Conservation (phyloP, 2,113 vertebrate species). For the Dissostichus mawsoni region DNA sequence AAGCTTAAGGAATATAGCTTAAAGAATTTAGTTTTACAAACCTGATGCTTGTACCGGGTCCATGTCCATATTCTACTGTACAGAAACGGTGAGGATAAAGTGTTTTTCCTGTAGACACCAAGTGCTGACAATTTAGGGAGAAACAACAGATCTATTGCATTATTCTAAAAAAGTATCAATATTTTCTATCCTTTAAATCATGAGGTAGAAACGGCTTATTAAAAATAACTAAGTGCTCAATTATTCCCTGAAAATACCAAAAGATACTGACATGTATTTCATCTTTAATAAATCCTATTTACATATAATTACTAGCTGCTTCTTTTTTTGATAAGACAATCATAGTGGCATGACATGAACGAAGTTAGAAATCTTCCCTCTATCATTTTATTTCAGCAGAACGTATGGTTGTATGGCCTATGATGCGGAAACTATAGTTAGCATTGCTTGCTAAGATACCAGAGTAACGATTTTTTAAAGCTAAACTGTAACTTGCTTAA, state of each 20-base stretch:
- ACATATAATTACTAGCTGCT: neutral
- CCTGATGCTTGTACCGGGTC: slow-evolving; percentile 52
- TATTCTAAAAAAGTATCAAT: slow-evolving; percentile 38
- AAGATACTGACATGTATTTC: neutral
- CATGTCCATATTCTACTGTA: slow-evolving; percentile 42
- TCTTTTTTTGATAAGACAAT: neutral
- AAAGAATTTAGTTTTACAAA: slow-evolving; percentile 72
- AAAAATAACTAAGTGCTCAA: neutral
- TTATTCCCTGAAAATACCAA: slow-evolving; percentile 23
- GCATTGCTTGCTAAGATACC: neutral
- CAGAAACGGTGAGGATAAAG: slow-evolving; percentile 27
- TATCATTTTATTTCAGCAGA: neutral
- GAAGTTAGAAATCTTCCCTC: no score
- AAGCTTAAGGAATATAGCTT: slow-evolving; percentile 63
- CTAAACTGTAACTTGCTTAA: neutral
- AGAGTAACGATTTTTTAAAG: neutral
- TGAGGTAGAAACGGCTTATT: slow-evolving; percentile 26
- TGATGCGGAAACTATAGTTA: neutral
- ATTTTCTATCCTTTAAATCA: slow-evolving; percentile 22
- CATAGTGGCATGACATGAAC: neutral
- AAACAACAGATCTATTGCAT: slow-evolving; percentile 34
- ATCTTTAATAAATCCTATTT: neutral
- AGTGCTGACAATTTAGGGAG: slow-evolving; percentile 7
- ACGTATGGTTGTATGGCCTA: neutral
- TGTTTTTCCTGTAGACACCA: slow-evolving; percentile 30